phyloP scores from a whole-genome alignment of 53 echinoderm and acorn worm genomes.

The Arbacia lixula region DNA sequence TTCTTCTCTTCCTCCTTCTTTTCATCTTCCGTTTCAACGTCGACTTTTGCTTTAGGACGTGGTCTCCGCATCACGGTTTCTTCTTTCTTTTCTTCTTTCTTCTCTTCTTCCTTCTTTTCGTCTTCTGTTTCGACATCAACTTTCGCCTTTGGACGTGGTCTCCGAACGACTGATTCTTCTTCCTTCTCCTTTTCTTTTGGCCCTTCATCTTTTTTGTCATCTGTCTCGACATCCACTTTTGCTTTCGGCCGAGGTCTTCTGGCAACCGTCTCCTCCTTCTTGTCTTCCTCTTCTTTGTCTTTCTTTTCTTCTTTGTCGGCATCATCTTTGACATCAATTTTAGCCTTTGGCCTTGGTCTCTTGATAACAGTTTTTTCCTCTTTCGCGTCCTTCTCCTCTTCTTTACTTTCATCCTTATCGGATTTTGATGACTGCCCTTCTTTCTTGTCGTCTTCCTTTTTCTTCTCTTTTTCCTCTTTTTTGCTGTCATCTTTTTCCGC shows the following conservation, averaged over 20 bases:
- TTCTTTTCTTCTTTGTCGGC: background rate
- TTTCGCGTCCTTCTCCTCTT: slow-evolving; percentile 1
- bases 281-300: slow-evolving; percentile 13
- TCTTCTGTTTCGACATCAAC: slow-evolving; percentile 13
- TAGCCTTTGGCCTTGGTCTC: slow-evolving; percentile 12
- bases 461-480: background rate
- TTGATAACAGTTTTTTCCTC: slow-evolving; percentile 13
- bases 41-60: slow-evolving; percentile 6
- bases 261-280: slow-evolving; percentile 31
- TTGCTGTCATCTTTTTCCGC: background rate
- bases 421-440: slow-evolving; percentile 7
- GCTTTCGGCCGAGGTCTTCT: slow-evolving; percentile 35
- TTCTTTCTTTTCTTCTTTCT: background rate
- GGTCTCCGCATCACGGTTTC: slow-evolving; percentile 8
- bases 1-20: slow-evolving; percentile 14
- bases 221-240: slow-evolving; percentile 15
- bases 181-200: slow-evolving; percentile 20
- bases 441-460: background rate
- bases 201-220: slow-evolving; percentile 8
- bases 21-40: slow-evolving; percentile 1
- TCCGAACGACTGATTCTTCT: slow-evolving; percentile 18
- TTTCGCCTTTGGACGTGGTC: slow-evolving; percentile 14
- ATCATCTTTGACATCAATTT: slow-evolving; percentile 2
- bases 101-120: background rate
- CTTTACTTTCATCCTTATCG: background rate